phyloP scores from a whole-genome alignment of 2,888 invertebrate genomes.

The Seira ritae region DNA sequence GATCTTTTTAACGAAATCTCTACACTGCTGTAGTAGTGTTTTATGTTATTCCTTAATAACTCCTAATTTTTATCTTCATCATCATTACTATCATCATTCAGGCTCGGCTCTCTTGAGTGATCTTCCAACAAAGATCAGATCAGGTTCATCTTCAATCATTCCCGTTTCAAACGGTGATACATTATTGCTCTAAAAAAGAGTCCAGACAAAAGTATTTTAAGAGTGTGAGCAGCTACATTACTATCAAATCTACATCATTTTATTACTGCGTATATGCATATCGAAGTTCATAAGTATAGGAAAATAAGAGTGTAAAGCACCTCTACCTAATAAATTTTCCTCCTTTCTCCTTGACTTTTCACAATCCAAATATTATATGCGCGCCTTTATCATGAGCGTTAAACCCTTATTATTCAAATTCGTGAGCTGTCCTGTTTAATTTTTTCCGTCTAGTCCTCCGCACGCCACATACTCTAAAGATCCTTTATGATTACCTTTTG shows the following conservation, averaged over 20 bases:
- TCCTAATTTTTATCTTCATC: conserved; percentile 58
- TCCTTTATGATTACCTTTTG: no score
- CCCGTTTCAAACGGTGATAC: conserved; percentile 43
- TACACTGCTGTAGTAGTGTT: background rate
- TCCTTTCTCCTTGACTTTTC: background rate
- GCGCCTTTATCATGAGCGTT: background rate
- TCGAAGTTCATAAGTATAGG: background rate
- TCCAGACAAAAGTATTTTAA: conserved; percentile 26
- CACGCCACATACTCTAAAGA: no score
- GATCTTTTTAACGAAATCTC: no score
- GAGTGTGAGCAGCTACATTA: conserved; percentile 42
- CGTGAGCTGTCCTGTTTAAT: conserved; percentile 49
- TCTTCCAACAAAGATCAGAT: conserved; percentile 14
- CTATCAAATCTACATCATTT: background rate
- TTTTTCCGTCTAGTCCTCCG: conserved; percentile 9
- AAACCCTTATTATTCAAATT: conserved; percentile 15
- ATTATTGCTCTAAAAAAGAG: conserved; percentile 35
- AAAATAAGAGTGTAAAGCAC: conserved; percentile 33
- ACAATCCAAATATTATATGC: conserved; percentile 5
- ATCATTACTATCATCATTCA: conserved; percentile 43
- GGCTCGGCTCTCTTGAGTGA: conserved; percentile 9
- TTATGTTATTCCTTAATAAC: conserved; percentile 34
- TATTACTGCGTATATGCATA: conserved; percentile 24
- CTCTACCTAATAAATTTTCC: background rate
- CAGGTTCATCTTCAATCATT: conserved; percentile 48